Evolutionary conservation across 1,140 invertebrate genomes (phyloP).

Genomic region (Cryptotermes secundus): DNA sequence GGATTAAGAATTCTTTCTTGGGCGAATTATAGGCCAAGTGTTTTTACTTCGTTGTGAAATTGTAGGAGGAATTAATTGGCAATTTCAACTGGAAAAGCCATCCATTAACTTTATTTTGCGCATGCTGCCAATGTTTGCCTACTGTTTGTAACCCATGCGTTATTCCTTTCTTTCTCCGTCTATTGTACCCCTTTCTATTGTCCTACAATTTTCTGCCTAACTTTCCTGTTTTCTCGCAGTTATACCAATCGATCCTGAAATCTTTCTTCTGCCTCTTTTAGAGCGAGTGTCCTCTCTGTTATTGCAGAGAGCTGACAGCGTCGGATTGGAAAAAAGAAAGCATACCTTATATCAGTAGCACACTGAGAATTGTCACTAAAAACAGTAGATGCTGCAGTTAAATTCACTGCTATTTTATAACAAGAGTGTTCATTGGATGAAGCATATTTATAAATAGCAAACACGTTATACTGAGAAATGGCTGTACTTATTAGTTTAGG

Average conservation of each 20-base stretch:
- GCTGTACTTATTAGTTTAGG: too few species aligned
- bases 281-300: neutral
- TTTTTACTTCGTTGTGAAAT: neutral
- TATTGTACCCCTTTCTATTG: conserved; percentile 20
- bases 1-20: conserved; percentile 36
- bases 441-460: too few species aligned
- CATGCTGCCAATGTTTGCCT: conserved; percentile 15
- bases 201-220: neutral
- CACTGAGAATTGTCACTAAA: too few species aligned
- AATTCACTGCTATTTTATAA: too few species aligned
- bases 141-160: neutral
- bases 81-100: conserved; percentile 27
- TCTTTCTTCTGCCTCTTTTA: neutral
- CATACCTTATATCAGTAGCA: too few species aligned
- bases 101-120: conserved; percentile 25
- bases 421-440: too few species aligned
- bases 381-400: too few species aligned
- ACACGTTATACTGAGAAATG: too few species aligned
- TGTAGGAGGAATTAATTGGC: conserved; percentile 35
- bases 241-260: conserved; percentile 14
- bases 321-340: neutral
- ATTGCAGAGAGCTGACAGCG: neutral
- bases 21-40: conserved; percentile 30
- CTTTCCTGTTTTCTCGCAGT: neutral
- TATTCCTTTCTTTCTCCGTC: conserved; percentile 4